Percentiles rank a stretch among this genome's conserved stretches.
phyloP scores from a whole-genome alignment of 2,797 vertebrate genomes.

The Acrossocheilus fasciatus region DNA sequence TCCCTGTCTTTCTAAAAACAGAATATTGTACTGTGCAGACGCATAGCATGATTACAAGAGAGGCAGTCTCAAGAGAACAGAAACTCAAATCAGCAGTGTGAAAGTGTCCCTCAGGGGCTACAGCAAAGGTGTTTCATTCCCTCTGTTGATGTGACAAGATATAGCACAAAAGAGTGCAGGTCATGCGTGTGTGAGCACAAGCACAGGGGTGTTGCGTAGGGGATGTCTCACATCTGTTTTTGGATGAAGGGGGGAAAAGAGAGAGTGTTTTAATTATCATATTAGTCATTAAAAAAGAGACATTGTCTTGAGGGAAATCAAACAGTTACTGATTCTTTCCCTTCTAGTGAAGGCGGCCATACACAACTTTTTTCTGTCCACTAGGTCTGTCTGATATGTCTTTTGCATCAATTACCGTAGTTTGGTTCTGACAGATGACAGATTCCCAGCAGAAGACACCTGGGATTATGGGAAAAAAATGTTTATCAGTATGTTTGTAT shows the following conservation, averaged over 20 bases:
- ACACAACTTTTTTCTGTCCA: neutral
- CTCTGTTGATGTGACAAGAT: conserved; percentile 27
- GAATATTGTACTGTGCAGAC: conserved; percentile 42
- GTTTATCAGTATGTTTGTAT: too few species aligned
- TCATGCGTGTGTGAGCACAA: conserved; percentile 2
- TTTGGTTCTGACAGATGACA: neutral
- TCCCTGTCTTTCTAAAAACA: conserved; percentile 50
- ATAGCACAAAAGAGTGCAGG: conserved; percentile 14
- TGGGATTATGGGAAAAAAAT: neutral
- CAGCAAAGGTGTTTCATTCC: conserved; percentile 17
- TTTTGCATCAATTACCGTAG: neutral
- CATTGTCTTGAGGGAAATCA: conserved; percentile 10
- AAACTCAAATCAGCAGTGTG: conserved; percentile 34
- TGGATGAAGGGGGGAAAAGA: neutral
- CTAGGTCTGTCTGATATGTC: neutral
- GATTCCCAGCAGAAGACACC: conserved; percentile 6
- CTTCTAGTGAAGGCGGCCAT: neutral
- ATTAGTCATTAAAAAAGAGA: conserved; percentile 25
- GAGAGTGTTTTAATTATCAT: conserved; percentile 23
- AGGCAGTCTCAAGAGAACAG: conserved; percentile 30
- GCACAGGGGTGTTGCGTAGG: neutral
- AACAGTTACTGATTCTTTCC: conserved; percentile 23
- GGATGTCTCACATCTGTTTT: conserved; percentile 23
- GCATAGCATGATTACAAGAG: conserved; percentile 15
- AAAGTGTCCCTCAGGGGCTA: conserved; percentile 24